Evolutionary conservation across 2,797 vertebrate species (phyloP), one percentile per base, ranked within the genome.

Genomic region (Rhynchotus rufescens): DNA sequence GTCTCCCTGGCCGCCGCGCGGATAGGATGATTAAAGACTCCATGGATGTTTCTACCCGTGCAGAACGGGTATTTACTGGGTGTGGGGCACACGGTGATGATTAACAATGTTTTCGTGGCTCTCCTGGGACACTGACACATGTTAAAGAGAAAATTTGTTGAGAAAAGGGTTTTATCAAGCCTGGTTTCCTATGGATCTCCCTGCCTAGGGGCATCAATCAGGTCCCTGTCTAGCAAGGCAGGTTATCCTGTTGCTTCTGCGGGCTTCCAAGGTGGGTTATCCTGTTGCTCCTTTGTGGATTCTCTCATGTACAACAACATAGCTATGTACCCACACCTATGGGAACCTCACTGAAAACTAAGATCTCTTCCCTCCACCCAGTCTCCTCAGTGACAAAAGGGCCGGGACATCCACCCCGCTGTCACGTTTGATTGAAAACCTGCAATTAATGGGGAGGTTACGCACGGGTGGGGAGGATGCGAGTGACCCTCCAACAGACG

Each of bases 21-120:
- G 23, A 67, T 22, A 15, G 30, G 64, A 32, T 64, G 68, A 95
- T 94, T 95, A 95, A 95, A 94, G 87, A 89, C 85, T 57, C 36
- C 85, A 76, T 20, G 81, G 93, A 86, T 67, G 61, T 89, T 87
- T 28, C 44, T 90, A 86, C 80, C 71, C 64, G 52, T 88, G 85
- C 80, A 81, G 28, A 71, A 40, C 9, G 8, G 88, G 92, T 93
- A 88, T 89, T 92, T 96, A 77, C 71, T 94, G 92, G 94, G 94
- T 34, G 92, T 95, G 92, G 94, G 85, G 51, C 77, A 64, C 56
- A 89, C 62, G 64, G 56, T 0, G 3, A 76, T 93, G 93, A 95
- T 87, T 89, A 95, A 83, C 66, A 83, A 28, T n/a, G 12, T 79
- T 94, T 90, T 87, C 10, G 36, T 5, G 45, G 59, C 66, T n/a